Evolutionary conservation across 2,113 vertebrate genomes (phyloP).

Genomic region (Antechinus flavipes): DNA sequence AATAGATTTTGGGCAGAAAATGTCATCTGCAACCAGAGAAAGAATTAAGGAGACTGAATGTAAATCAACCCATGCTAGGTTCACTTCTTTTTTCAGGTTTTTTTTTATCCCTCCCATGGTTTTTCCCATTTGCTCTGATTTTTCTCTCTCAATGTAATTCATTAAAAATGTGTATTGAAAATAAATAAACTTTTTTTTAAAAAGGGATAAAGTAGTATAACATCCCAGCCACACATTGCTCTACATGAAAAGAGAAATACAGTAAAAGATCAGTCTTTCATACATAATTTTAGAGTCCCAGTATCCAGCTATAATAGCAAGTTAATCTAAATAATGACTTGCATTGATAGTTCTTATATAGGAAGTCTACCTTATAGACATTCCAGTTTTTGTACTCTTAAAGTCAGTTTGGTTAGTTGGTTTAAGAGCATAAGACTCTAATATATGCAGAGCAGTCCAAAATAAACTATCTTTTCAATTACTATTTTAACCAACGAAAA

Average conservation of each 20-base stretch:
- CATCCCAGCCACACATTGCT: neutral
- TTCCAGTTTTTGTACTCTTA: conserved; percentile 57
- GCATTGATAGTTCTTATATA: conserved; percentile 42
- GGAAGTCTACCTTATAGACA: conserved; percentile 29
- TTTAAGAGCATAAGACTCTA: conserved; percentile 47
- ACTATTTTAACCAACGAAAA: conserved; percentile 32
- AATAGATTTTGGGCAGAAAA: no score
- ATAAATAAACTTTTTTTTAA: no score
- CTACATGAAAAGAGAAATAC: neutral
- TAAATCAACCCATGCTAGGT: no score
- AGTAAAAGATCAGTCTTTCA: neutral
- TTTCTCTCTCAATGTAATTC: no score
- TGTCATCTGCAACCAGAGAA: no score
- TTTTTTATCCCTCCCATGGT: no score
- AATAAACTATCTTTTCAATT: conserved; percentile 27
- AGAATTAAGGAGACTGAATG: no score
- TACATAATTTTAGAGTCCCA: conserved; percentile 38
- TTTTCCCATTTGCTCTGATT: no score
- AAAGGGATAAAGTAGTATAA: no score
- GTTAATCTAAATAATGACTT: conserved; percentile 53
- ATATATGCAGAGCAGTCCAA: conserved; percentile 50
- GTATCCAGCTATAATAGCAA: conserved; percentile 40
- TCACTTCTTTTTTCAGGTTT: no score
- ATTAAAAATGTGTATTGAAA: no score
- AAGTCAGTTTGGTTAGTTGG: conserved; percentile 41